A percentile compares a stretch with the other conserved stretches of the same genome.
phyloP scores from a whole-genome alignment of 2,113 vertebrate genomes.

The Leptodactylus fuscus region DNA sequence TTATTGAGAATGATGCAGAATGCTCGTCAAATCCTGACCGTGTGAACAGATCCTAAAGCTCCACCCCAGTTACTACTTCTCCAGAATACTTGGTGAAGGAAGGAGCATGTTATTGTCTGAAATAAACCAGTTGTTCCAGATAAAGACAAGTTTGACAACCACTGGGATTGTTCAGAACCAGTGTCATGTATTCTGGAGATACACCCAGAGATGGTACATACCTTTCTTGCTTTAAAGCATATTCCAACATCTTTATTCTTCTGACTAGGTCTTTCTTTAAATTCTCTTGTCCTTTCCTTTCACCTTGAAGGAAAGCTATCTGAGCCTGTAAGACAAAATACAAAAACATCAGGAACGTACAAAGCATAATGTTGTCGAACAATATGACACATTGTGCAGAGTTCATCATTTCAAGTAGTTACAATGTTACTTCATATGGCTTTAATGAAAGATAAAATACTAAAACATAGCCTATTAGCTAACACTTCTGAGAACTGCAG shows the following conservation, averaged over 20 bases:
- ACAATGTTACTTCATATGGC: too few relatives aligned
- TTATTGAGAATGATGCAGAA: too few relatives aligned
- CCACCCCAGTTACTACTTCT: not conserved
- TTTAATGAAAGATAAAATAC: too few relatives aligned
- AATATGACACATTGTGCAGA: too few relatives aligned
- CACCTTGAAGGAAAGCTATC: slow-evolving; percentile 85
- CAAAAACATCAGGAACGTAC: slow-evolving; percentile 61
- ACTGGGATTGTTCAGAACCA: not conserved
- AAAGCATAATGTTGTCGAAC: not conserved
- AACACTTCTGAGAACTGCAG: too few relatives aligned
- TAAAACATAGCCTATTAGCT: too few relatives aligned
- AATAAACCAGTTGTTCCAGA: not conserved
- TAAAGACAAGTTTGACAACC: slow-evolving; percentile 1
- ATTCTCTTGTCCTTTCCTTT: slow-evolving; percentile 87
- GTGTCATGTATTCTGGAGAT: not conserved
- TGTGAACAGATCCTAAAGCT: not conserved
- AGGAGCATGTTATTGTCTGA: not conserved
- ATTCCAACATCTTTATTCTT: slow-evolving; percentile 89
- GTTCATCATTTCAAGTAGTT: too few relatives aligned
- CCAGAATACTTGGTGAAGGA: not conserved
- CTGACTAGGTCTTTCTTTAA: slow-evolving; percentile 86
- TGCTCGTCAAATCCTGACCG: too few relatives aligned
- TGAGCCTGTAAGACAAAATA: slow-evolving; percentile 78
- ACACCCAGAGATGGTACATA: slow-evolving; percentile 60
- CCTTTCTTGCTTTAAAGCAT: slow-evolving; percentile 87